Evolutionary conservation across 2,113 vertebrate species (phyloP).

Genomic region (Calcarius ornatus): DNA sequence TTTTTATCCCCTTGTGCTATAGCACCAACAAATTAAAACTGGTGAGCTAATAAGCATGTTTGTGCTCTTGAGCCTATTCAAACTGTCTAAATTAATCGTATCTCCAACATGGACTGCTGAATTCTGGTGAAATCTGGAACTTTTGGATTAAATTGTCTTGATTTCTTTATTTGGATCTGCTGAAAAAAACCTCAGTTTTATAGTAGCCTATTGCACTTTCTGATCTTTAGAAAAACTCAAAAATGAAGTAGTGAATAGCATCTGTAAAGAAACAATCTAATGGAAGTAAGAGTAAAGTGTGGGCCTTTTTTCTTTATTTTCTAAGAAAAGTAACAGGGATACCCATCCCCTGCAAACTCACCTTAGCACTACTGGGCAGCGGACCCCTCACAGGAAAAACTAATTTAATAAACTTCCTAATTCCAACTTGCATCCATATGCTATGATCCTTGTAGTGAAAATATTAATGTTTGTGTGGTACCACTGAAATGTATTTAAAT

Average conservation of each 20-base stretch:
- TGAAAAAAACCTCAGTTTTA: not conserved
- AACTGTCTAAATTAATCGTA: not conserved
- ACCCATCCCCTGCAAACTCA: rapidly evolving
- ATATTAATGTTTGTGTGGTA: not conserved
- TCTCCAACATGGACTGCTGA: not conserved
- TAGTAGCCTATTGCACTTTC: not conserved
- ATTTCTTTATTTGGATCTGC: not conserved
- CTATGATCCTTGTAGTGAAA: not conserved
- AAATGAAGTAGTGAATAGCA: not conserved
- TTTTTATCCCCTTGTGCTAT: not conserved
- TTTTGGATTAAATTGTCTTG: not conserved
- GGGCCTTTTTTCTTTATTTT: not conserved
- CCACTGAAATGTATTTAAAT: not conserved
- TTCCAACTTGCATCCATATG: not conserved
- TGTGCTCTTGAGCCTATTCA: not conserved
- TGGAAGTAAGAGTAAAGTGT: not conserved
- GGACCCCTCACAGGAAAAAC: not conserved
- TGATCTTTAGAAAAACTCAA: not conserved
- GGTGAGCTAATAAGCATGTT: not conserved
- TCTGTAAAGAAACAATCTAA: not conserved
- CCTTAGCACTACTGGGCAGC: not conserved
- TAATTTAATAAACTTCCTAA: not conserved
- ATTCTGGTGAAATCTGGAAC: not conserved
- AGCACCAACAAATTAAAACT: not conserved
- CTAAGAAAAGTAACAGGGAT: not conserved